Base-by-base conservation (phyloP, 2,113 vertebrate genomes). In the Carassius auratus region DNA sequence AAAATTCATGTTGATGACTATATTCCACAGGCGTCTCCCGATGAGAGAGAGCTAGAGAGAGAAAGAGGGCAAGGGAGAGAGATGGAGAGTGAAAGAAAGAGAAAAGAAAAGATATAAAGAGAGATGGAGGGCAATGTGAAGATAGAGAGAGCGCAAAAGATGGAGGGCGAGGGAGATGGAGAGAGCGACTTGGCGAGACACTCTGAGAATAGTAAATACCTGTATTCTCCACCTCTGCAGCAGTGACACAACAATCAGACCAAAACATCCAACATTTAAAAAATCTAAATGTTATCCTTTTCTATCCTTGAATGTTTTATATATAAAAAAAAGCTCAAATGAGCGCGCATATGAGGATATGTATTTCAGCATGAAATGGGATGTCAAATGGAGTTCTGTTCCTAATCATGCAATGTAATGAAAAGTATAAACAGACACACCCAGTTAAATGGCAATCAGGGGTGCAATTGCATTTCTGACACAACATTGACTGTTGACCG, bases 181-280 rank as follows among this genome's bases (percentile, higher is more conserved):
- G 73, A 85, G 87, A 90, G 45, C 9, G 45, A 48, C 45, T 48
- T 12, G 45, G 45, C 3, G 45, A 48, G 45, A 48, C 87, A 86
- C 87, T 74, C 81, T 17, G 73, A 89, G 88, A 90, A 90, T 89
- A 89, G 84, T 85, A 89, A 90, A 89, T 77, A 87, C 86, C 79
- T 69, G 81, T 55, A 30, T 86, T 84, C 76, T 68, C 87, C 85
- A 81, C 80, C 77, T 75, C 85, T 81, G 83, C 85, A 73, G 87
- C 59, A 87, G 69, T 73, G 69, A n/a, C 66, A 68, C 83, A 88
- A 62, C 55, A 81, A 84, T 7, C 73, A 78, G 80, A 21, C 55
- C 33, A 50, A 45, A 42, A 42, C 71, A 48, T n/a, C 2, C 19
- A 64, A 74, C 21, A 45, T 66, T 66, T 38, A 15, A 21, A 62